These are phyloP conservation scores for Helogale parvula DNA, from an alignment of 2,113 vertebrate species.

Conservation along the genomic window DNA sequence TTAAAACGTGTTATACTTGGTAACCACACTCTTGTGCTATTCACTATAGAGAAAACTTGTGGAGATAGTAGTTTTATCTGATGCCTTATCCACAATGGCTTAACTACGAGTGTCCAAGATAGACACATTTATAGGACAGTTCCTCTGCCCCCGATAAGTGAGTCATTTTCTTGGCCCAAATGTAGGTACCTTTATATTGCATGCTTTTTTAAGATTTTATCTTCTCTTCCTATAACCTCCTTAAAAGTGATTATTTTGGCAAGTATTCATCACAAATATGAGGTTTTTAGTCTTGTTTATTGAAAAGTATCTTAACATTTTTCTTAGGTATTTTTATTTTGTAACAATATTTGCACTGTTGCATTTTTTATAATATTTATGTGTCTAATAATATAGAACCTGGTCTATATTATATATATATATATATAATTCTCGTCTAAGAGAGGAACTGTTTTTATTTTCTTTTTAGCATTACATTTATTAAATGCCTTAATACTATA, in stretches of 20 bases:
- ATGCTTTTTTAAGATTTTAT: slow-evolving; percentile 34
- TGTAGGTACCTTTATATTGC: neutral
- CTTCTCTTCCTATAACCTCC: slow-evolving; percentile 7
- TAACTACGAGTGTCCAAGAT: slow-evolving; percentile 13
- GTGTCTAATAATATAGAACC: neutral
- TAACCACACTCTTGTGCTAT: neutral
- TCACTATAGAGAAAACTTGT: neutral
- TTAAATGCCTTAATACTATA: neutral
- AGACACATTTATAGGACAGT: neutral
- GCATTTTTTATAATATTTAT: neutral
- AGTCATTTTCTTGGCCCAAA: neutral
- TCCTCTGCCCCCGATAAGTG: neutral
- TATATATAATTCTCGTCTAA: neutral
- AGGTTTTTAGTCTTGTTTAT: neutral
- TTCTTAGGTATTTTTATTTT: neutral
- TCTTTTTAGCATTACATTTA: slow-evolving; percentile 39
- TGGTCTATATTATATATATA: neutral
- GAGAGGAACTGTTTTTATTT: neutral
- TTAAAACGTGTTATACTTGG: slow-evolving; percentile 7
- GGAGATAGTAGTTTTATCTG: neutral
- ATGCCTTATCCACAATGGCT: neutral
- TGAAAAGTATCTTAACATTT: neutral
- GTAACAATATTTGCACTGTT: slow-evolving; percentile 21
- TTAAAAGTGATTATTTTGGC: slow-evolving; percentile 27
- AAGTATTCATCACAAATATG: slow-evolving; percentile 10